Evolutionary conservation across 2,888 invertebrate species (phyloP).

Genomic region (Polietes domitor): DNA sequence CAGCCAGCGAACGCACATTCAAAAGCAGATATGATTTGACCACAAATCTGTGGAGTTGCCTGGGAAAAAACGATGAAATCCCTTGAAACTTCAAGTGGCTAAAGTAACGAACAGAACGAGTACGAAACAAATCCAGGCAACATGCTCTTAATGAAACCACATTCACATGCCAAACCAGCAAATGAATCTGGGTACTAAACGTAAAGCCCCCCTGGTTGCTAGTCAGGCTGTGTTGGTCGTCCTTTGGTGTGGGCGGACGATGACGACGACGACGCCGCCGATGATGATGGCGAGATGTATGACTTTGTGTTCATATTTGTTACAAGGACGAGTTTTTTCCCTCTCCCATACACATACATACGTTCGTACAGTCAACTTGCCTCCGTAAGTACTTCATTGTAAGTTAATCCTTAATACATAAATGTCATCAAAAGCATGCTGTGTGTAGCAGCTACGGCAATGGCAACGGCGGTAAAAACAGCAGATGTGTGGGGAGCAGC

Average conservation of each 20-base stretch:
- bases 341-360: neutral
- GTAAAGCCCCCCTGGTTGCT: neutral
- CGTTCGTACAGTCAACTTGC: neutral
- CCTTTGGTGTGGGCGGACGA: neutral
- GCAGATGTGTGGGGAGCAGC: neutral
- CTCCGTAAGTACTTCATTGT: conserved; percentile 49
- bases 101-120: conserved; percentile 34
- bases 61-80: conserved; percentile 42
- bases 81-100: conserved; percentile 56
- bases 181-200: conserved; percentile 8
- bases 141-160: neutral
- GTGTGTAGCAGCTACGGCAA: conserved; percentile 25
- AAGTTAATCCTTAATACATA: conserved; percentile 64
- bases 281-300: no score
- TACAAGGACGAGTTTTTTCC: conserved; percentile 12
- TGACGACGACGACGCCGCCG: no score
- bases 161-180: conserved; percentile 7
- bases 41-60: conserved; percentile 61
- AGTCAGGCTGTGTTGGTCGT: neutral
- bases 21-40: conserved; percentile 52
- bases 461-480: neutral
- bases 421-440: conserved; percentile 58
- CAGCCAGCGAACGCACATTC: neutral
- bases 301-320: conserved; percentile 30
- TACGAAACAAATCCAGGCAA: conserved; percentile 30